Base-by-base conservation (phyloP, 2,113 vertebrate genomes). In the Leucosticte australis region DNA sequence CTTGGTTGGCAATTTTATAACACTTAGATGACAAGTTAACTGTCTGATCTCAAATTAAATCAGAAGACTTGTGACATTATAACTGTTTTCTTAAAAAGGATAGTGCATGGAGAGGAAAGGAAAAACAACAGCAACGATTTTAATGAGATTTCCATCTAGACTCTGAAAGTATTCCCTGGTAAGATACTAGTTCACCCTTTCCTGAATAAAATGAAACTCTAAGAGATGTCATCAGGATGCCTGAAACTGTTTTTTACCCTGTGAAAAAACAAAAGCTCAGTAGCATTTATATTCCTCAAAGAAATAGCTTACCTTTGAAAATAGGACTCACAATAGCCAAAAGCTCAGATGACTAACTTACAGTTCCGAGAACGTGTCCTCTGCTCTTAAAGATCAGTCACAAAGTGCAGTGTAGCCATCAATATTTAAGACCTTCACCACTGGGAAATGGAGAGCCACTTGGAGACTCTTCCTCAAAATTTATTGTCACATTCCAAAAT, bases 1-100 rank as follows among this genome's bases (percentile, higher is more conserved):
- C 42, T 50, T 68, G 55, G 13, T 59, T 94, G 67, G 35, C 76
- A 87, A 47, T 55, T 55, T 57, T 77, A 47, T 27, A 77, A 59
- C 27, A 37, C 24, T 69, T 63, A 74, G 11, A 33, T 7, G 24
- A 80, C 47, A 80, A 91, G 26, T 17, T 90, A 80, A 18, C 42
- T 76, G 59, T 94, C 74, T 83, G 55, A 82, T 85, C 63, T 83
- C 62, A 87, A 85, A 76, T 75, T 87, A 95, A 91, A 85, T 69
- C 77, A 69, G 12, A 42, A 87, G 31, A 57, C 59, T 73, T 90
- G n/a, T 74, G 33, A 55, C 50, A 83, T 89, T 92, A 37, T 70
- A 76, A 85, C 27, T 73, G 16, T 56, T 94, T 7, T 64, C 3
- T 80, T 59, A 67, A 79, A 76, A 90, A 59, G 35, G 33, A 50